Conservation (phyloP, 2,888 invertebrate species). For the Chydorus sphaericus region DNA sequence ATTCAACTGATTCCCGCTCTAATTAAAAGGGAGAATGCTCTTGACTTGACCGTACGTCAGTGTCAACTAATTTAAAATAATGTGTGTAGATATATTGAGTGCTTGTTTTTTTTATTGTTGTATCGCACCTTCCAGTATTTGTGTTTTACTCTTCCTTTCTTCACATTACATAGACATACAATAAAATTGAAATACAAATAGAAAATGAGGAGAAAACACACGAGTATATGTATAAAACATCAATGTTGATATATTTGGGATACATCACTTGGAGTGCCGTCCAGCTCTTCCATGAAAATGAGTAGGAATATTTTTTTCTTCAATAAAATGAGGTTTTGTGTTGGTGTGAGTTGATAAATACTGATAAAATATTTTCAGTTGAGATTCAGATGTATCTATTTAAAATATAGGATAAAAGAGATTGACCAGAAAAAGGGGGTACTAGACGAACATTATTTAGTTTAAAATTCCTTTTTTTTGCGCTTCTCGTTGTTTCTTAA, state of each 20-base stretch:
- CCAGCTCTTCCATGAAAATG: background rate
- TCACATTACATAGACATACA: background rate
- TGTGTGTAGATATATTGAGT: background rate
- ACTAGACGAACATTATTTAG: too few species aligned
- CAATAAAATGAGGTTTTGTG: too few species aligned
- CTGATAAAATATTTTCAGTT: too few species aligned
- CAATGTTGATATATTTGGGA: background rate
- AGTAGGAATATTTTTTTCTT: too few species aligned
- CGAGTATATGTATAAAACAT: background rate
- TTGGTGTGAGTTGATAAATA: too few species aligned
- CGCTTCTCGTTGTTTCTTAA: background rate
- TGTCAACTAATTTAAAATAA: background rate
- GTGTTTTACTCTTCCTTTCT: background rate
- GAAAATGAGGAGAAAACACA: background rate
- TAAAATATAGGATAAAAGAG: background rate
- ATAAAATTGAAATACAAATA: background rate
- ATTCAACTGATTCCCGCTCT: too few species aligned
- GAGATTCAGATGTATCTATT: background rate
- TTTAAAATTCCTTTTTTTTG: too few species aligned
- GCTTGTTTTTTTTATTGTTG: background rate
- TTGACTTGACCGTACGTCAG: conserved; percentile 7
- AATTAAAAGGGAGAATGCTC: background rate
- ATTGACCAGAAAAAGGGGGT: too few species aligned
- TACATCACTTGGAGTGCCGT: background rate
- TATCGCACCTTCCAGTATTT: background rate